These are phyloP conservation scores for Colletes gigas DNA, from an alignment of 1,140 invertebrate genomes.

Conservation along the genomic window DNA sequence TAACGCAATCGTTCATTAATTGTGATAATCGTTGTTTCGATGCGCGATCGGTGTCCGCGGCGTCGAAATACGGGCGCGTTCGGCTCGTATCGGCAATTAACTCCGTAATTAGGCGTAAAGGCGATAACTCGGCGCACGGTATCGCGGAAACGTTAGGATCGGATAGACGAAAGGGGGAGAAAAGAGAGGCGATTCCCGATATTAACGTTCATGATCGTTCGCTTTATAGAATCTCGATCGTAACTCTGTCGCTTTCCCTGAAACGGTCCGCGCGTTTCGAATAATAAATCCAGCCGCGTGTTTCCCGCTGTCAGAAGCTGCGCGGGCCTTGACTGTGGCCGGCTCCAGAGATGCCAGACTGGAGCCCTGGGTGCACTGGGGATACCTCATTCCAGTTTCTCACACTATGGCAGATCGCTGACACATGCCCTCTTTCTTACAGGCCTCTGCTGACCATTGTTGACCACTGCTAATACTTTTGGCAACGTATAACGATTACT, in stretches of 20 bases:
- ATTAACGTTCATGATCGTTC: slow-evolving; percentile 42
- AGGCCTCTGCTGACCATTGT: too few species aligned
- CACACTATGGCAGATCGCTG: too few species aligned
- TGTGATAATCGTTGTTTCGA: slow-evolving; percentile 41
- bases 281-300: slow-evolving; percentile 50
- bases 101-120: slow-evolving; percentile 61
- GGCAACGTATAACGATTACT: too few species aligned
- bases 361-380: too few species aligned
- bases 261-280: slow-evolving; percentile 29
- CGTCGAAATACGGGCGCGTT: slow-evolving; percentile 25
- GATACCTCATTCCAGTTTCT: too few species aligned
- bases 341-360: slow-evolving; percentile 1
- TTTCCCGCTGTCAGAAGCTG: slow-evolving; percentile 18
- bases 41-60: not conserved
- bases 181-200: slow-evolving; percentile 22
- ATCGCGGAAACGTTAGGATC: not conserved
- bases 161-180: not conserved
- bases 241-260: slow-evolving; percentile 48
- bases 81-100: slow-evolving; percentile 45
- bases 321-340: not conserved
- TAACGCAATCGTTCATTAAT: slow-evolving; percentile 60
- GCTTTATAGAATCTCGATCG: slow-evolving; percentile 41
- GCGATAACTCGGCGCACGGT: slow-evolving; percentile 43
- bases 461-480: too few species aligned
- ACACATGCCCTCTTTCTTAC: too few species aligned